Conservation (phyloP, 2,797 vertebrate genomes). For the Macropodus opercularis region DNA sequence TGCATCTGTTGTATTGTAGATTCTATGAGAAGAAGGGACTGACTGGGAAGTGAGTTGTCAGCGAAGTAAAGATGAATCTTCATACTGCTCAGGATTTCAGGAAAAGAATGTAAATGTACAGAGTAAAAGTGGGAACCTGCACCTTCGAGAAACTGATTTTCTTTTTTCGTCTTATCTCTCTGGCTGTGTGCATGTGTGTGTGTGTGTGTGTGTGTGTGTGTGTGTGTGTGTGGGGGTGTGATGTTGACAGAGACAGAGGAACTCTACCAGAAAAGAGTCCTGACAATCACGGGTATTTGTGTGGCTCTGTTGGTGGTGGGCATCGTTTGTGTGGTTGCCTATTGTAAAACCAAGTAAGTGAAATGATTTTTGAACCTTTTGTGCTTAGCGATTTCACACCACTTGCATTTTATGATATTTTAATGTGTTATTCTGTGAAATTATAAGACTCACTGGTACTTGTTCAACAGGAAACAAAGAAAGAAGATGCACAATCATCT, state of each 20-base stretch:
- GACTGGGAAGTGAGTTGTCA: conserved; percentile 30
- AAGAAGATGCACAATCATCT: conserved; percentile 98
- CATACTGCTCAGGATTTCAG: conserved; percentile 60
- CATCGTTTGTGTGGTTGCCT: conserved; percentile 98
- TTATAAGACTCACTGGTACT: conserved; percentile 1
- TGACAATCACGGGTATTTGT: conserved; percentile 98
- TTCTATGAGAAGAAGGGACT: conserved; percentile 38
- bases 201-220: conserved; percentile 50
- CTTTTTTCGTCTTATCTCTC: conserved; percentile 40
- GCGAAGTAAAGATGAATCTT: conserved; percentile 42
- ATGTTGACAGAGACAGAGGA: conserved; percentile 92
- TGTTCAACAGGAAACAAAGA: conserved; percentile 89
- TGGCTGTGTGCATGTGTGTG: conserved; percentile 37
- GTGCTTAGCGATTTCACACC: conserved; percentile 11
- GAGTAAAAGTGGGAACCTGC: conserved; percentile 26
- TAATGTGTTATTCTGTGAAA: no score
- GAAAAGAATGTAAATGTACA: conserved; percentile 15
- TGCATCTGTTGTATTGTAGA: conserved; percentile 50
- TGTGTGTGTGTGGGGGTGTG: conserved; percentile 61
- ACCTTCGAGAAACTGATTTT: conserved; percentile 50
- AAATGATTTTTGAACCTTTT: not conserved
- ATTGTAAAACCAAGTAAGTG: conserved; percentile 99
- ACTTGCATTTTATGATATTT: conserved; percentile 3
- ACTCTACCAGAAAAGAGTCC: conserved; percentile 98
- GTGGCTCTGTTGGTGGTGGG: conserved; percentile 97